Percentiles rank a stretch among this genome's conserved stretches.
These are phyloP conservation scores for Rhopalosiphum padi DNA, from an alignment of 1,140 invertebrate genomes.

Conservation along the genomic window DNA sequence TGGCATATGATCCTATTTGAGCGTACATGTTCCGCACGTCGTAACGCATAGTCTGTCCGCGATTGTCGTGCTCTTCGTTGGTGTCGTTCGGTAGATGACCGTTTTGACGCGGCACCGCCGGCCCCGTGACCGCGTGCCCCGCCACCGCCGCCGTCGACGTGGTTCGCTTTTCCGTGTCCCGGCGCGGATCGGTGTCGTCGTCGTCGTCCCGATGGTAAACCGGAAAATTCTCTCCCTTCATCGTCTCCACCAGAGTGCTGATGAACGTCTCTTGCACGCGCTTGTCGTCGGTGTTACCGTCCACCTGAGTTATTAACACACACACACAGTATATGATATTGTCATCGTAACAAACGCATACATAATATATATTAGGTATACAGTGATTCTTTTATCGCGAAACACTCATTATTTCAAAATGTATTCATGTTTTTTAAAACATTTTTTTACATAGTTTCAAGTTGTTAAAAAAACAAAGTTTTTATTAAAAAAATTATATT, in stretches of 20 bases:
- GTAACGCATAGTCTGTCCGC: slow-evolving; percentile 58
- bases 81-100: slow-evolving; percentile 11
- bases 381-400: too few species aligned
- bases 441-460: too few species aligned
- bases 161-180: not conserved
- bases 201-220: slow-evolving; percentile 56
- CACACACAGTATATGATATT: not conserved
- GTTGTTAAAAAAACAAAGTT: too few species aligned
- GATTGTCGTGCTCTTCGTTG: not conserved
- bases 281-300: slow-evolving; percentile 79
- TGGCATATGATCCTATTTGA: slow-evolving; percentile 62
- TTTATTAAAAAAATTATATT: too few species aligned
- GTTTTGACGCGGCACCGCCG: slow-evolving; percentile 57
- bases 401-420: too few species aligned
- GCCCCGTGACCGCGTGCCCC: not conserved
- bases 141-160: not conserved
- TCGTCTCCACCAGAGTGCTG: slow-evolving; percentile 72
- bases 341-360: too few species aligned
- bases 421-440: too few species aligned
- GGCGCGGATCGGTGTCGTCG: slow-evolving; percentile 60
- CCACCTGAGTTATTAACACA: slow-evolving; percentile 68
- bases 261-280: slow-evolving; percentile 79
- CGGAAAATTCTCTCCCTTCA: slow-evolving; percentile 63
- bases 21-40: slow-evolving; percentile 63
- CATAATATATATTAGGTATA: too few species aligned